Evolutionary conservation across 1,140 invertebrate genomes (phyloP).

Genomic region (Dinoponera quadriceps): DNA sequence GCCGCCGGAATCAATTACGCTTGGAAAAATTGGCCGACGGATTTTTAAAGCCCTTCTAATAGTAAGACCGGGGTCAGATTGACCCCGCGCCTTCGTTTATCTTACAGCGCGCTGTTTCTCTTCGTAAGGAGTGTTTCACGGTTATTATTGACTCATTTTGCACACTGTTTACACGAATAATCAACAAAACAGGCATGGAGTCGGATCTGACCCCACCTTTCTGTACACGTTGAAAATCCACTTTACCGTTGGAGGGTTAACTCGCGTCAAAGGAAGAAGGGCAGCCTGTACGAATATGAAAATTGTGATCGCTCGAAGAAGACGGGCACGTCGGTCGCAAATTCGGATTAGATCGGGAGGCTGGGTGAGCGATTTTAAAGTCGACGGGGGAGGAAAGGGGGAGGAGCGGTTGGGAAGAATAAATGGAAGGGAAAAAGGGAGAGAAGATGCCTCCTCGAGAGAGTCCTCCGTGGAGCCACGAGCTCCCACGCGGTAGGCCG

Average conservation of each 20-base stretch:
- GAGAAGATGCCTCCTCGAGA: conserved; percentile 12
- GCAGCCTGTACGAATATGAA: neutral
- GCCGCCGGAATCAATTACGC: neutral
- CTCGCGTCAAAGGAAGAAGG: too few relatives aligned
- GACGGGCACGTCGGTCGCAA: conserved; percentile 12
- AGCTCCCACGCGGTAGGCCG: conserved; percentile 5
- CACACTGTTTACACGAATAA: too few relatives aligned
- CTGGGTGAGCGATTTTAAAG: conserved; percentile 17
- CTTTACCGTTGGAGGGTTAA: too few relatives aligned
- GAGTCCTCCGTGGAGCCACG: conserved; percentile 16
- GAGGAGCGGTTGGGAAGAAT: conserved; percentile 12
- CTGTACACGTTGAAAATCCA: too few relatives aligned
- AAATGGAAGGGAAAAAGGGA: conserved; percentile 9
- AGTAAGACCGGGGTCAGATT: too few relatives aligned
- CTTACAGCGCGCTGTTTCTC: too few relatives aligned
- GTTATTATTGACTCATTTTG: too few relatives aligned
- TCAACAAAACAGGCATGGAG: too few relatives aligned
- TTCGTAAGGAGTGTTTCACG: too few relatives aligned
- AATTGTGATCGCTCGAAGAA: neutral
- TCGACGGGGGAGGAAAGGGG: neutral
- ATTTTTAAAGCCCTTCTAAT: too few relatives aligned
- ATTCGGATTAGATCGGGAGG: neutral
- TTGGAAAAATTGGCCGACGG: neutral
- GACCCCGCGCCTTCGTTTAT: too few relatives aligned
- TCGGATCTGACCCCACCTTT: too few relatives aligned